Conservation (phyloP, 2,797 vertebrate genomes). For the Phoeniculus purpureus region DNA sequence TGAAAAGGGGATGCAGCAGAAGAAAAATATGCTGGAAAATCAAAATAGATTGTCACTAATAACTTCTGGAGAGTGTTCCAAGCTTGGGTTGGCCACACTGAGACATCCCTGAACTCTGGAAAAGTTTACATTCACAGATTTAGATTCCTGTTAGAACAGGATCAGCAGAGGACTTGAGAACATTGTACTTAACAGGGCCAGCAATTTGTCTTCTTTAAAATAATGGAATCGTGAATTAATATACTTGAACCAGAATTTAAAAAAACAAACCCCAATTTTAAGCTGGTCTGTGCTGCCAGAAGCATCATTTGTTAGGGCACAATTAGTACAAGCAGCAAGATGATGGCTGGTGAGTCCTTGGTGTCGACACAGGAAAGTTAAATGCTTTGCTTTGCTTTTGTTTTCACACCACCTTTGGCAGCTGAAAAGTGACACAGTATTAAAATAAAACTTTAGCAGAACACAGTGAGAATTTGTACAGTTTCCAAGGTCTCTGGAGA, state of each 20-base stretch:
- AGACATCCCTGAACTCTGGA: neutral
- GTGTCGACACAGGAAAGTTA: slow-evolving; percentile 29
- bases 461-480: slow-evolving; percentile 61
- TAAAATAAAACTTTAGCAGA: slow-evolving; percentile 72
- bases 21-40: slow-evolving; percentile 45
- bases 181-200: slow-evolving; percentile 15
- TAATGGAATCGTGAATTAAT: neutral
- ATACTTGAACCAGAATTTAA: slow-evolving; percentile 16
- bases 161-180: neutral
- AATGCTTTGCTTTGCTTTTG: neutral
- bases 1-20: slow-evolving; percentile 44
- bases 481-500: slow-evolving; percentile 65
- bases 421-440: slow-evolving; percentile 26
- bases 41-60: slow-evolving; percentile 25
- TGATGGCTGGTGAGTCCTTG: neutral
- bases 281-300: neutral
- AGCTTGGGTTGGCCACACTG: neutral
- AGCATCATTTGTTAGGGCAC: neutral
- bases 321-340: slow-evolving; percentile 14
- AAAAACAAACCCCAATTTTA: neutral
- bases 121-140: neutral
- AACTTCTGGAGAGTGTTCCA: neutral
- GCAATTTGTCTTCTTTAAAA: slow-evolving; percentile 1
- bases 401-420: slow-evolving; percentile 60
- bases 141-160: neutral